phyloP scores from a whole-genome alignment of 2,888 invertebrate genomes.

The Vandiemenella viatica region DNA sequence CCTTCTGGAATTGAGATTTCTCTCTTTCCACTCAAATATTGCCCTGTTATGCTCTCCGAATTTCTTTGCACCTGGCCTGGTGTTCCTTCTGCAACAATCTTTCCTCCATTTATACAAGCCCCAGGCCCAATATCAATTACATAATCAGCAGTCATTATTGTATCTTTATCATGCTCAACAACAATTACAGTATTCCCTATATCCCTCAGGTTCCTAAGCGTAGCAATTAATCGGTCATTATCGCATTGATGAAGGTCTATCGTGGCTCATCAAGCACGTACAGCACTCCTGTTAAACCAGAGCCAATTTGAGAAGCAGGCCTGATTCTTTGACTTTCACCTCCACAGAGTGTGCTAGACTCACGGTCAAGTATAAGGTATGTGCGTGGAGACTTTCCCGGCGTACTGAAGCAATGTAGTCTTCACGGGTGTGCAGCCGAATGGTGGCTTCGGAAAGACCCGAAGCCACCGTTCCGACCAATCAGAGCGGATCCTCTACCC shows the following conservation, averaged over 20 bases:
- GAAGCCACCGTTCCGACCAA: too few relatives aligned
- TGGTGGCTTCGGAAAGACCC: too few relatives aligned
- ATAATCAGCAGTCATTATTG: background rate
- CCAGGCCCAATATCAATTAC: background rate
- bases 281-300: background rate
- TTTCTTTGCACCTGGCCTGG: background rate
- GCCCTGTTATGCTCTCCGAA: background rate
- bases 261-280: conserved; percentile 1
- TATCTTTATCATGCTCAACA: conserved; percentile 2
- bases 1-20: background rate
- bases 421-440: too few relatives aligned
- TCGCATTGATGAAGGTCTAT: background rate
- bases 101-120: background rate
- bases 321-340: background rate
- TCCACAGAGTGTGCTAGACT: too few relatives aligned
- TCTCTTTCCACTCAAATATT: background rate
- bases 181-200: background rate
- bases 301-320: background rate
- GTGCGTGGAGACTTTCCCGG: too few relatives aligned
- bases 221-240: background rate
- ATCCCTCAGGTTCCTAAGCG: background rate
- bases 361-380: too few relatives aligned
- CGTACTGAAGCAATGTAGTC: too few relatives aligned
- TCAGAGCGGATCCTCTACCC: too few relatives aligned
- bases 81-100: background rate